phyloP scores from a whole-genome alignment of 2,888 invertebrate species.

The Megalurothrips usitatus region DNA sequence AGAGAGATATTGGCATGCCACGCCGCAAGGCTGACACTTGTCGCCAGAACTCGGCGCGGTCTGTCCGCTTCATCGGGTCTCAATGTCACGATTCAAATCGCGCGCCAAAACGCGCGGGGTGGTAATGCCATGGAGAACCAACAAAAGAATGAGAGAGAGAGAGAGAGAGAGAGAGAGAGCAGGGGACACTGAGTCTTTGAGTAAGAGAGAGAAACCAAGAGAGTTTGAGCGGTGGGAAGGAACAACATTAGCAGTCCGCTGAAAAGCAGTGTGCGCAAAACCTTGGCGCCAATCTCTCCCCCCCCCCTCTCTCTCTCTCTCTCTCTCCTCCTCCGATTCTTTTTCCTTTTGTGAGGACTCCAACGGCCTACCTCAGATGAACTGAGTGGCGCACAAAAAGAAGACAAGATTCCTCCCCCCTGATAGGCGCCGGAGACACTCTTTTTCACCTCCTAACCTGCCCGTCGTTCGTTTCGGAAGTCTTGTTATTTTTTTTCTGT shows the following conservation, averaged over 20 bases:
- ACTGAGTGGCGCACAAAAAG: background rate
- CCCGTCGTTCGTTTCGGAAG: background rate
- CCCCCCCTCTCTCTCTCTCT: background rate
- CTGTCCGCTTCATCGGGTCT: too few relatives aligned
- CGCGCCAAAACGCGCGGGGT: too few relatives aligned
- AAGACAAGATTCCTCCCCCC: background rate
- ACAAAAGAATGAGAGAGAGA: background rate
- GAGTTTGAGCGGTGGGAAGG: constrained; percentile 1
- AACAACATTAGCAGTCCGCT: constrained; percentile 13
- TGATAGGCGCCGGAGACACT: background rate
- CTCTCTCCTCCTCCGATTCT: background rate
- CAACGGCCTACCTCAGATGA: background rate
- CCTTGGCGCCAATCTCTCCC: background rate
- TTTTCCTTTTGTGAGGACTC: background rate
- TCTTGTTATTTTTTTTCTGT: background rate
- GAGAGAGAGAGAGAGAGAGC: too few relatives aligned
- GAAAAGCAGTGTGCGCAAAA: background rate
- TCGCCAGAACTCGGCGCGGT: too few relatives aligned
- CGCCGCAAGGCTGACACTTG: too few relatives aligned
- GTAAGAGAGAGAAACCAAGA: too few relatives aligned
- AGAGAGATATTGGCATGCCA: too few relatives aligned
- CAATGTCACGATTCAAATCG: too few relatives aligned
- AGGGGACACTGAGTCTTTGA: too few relatives aligned
- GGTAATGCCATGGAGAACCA: constrained; percentile 9
- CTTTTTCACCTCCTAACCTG: background rate